Base-by-base conservation (phyloP, 2,888 invertebrate genomes). In the Agriopis marginaria region DNA sequence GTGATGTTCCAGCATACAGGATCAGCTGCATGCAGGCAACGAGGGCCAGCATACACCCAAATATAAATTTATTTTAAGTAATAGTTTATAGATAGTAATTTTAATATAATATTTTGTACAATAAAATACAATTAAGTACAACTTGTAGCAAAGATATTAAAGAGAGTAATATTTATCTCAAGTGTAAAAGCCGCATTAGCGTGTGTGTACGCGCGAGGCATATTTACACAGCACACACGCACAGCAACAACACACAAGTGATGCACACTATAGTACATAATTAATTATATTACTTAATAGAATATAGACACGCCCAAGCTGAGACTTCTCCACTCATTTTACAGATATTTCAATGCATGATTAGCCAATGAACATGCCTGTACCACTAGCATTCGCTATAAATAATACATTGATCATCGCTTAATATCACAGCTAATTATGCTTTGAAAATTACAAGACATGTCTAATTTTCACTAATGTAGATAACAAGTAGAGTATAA, bases 31-130 rank as follows among this genome's bases (percentile, higher is more conserved):
- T 89, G 91, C 93, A 91, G 93, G 92, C 94, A 90, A 90, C 92
- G 82, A 79, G 86, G 85, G 92, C 93, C 93, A 89, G 93, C 93
- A 93, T 89, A 92, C 94, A 93, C 89, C 92, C 93, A 92, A 91
- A 91, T 92, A 89, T 91, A 89, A 89, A 90, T 92, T 89, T 90
- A 83, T 86, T 89, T 92, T 92, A 91, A 92, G 91, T 90, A 90
- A 88, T 91, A 91, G 91, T 91, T 93, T 85, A 93, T 93, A 93
- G 92, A 91, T 93, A 93, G 90, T 94, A 93, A 91, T 92, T 89
- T 92, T 95, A 95, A 95, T 95, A 95, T 95, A 95, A 95, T 95
- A 95, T 95, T 96, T 96, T 96, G 96, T 96, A 96, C 95, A 95
- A 95, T 95, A 94, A 95, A 95, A 95, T 95, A 92, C 93, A 94